These are phyloP conservation scores for Merodon equestris DNA, from an alignment of 2,888 invertebrate genomes.

Conservation along the genomic window DNA sequence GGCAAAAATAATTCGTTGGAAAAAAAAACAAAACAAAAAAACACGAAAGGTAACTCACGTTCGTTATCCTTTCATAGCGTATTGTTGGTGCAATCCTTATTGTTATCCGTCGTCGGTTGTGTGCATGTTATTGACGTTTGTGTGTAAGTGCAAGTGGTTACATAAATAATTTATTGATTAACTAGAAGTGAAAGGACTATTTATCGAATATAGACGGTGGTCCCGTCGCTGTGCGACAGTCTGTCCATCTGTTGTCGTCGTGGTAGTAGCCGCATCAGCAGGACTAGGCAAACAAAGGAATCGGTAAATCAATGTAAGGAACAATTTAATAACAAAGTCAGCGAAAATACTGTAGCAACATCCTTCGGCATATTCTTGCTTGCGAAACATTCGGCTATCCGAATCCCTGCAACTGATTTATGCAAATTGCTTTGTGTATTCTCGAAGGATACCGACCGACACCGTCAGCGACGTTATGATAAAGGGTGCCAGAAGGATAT, in stretches of 20 bases:
- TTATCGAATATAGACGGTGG: slow-evolving; percentile 11
- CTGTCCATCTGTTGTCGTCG: neutral
- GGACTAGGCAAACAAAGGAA: slow-evolving; percentile 29
- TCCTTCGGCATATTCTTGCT: too few relatives aligned
- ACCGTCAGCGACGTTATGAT: slow-evolving; percentile 4
- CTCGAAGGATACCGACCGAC: slow-evolving; percentile 19
- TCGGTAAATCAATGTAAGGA: slow-evolving; percentile 26
- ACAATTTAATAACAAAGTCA: slow-evolving; percentile 32
- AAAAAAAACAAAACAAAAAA: slow-evolving; percentile 21
- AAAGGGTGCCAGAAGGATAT: slow-evolving; percentile 8
- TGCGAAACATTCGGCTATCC: slow-evolving; percentile 25
- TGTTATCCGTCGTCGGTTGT: slow-evolving; percentile 28
- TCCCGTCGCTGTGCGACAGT: neutral
- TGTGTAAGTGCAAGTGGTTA: slow-evolving; percentile 66
- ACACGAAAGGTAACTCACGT: slow-evolving; percentile 41
- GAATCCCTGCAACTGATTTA: slow-evolving; percentile 37
- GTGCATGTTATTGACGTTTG: slow-evolving; percentile 35
- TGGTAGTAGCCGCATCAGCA: slow-evolving; percentile 24
- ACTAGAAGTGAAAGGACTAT: slow-evolving; percentile 64
- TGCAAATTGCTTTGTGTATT: slow-evolving; percentile 16
- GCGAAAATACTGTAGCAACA: slow-evolving; percentile 16
- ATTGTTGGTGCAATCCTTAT: slow-evolving; percentile 28
- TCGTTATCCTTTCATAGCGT: slow-evolving; percentile 32
- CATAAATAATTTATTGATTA: slow-evolving; percentile 69
- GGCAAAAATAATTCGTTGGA: too few relatives aligned